Base-by-base conservation (phyloP, 2,888 invertebrate genomes). In the Desoria tigrina region DNA sequence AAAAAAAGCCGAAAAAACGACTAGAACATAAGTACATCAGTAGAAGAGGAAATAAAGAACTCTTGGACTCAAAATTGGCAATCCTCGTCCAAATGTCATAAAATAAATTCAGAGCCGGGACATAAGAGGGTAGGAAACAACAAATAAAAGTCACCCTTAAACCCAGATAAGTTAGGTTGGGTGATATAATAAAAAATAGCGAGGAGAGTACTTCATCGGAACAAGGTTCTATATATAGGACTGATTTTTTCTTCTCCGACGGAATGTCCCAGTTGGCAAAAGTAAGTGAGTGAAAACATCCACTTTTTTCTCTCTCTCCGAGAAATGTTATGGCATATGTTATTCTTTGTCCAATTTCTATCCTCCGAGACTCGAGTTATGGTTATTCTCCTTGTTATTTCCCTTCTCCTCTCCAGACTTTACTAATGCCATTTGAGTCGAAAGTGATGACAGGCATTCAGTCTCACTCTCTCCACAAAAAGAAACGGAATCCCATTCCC, bases 71-170 rank as follows among this genome's bases (percentile, higher is more conserved):
- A n/a, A n/a, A 16, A 45, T 45, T 45, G 45, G 45, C 45, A 45
- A 45, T 55, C 55, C 27, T 4, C 14, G 56, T 18, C 6, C 21
- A 57, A 57, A 42, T 57, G 56, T 57, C 49, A 50, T 50, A 59
- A 50, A 32, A 59, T 50, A 59, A 45, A 59, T 59, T 32, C 27
- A 4, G 45, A 14, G 18, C n/a, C n/a, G 59, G 23, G 49, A 59
- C 27, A 50, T 49, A 32, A 50, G 59, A 3, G 32, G 42, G 18
- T 4, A 18, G 24, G 26, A 32, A 50, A 61, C 28, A 51, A 53
- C 37, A 61, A 51, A 61, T 49, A 59, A 61, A 61, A 61, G 61
- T 61, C 61, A 51, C 61, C 61, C 49, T 61, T 28, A 61, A 61
- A 45, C 16, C n/a, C 28, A 23, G n/a, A 32, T 55, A 55, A 27